phyloP scores from a whole-genome alignment of 2,797 vertebrate genomes.

The Takifugu rubripes region DNA sequence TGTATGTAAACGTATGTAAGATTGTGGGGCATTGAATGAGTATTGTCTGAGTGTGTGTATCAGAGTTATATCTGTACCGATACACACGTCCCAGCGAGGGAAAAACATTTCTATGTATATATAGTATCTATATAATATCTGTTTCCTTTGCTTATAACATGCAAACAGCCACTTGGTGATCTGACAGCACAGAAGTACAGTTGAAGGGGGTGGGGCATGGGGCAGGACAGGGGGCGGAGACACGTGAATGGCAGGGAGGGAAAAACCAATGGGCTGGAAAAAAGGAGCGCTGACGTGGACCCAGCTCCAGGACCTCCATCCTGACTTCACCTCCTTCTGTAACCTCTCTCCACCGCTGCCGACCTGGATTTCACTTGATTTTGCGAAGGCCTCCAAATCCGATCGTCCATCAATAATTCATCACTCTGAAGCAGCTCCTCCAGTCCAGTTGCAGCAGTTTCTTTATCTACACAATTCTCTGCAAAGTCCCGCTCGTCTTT shows the following conservation, averaged over 20 bases:
- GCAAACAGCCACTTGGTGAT: constrained; percentile 96
- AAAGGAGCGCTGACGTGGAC: constrained; percentile 63
- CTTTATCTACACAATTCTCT: constrained; percentile 12
- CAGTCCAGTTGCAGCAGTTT: constrained; percentile 13
- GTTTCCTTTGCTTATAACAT: constrained; percentile 88
- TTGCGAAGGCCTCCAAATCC: background rate
- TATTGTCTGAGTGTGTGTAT: constrained; percentile 56
- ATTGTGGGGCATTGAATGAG: constrained; percentile 25
- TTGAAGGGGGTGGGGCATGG: constrained; percentile 59
- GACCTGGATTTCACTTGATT: constrained; percentile 3
- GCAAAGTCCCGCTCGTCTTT: constrained; percentile 13
- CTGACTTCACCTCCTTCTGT: constrained; percentile 9
- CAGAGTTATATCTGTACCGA: constrained; percentile 63
- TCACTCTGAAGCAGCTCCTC: constrained; percentile 14
- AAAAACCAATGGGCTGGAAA: constrained; percentile 50
- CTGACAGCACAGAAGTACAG: constrained; percentile 90
- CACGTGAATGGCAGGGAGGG: constrained; percentile 44
- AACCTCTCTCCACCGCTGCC: constrained; percentile 7
- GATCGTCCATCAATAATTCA: constrained; percentile 16
- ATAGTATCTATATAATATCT: constrained; percentile 79
- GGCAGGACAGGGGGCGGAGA: constrained; percentile 11
- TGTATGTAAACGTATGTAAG: constrained; percentile 17
- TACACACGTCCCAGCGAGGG: constrained; percentile 65
- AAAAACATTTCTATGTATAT: constrained; percentile 77
- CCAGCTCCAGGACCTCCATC: background rate